Conservation (phyloP, 2,113 vertebrate genomes). For the Axis porcinus region DNA sequence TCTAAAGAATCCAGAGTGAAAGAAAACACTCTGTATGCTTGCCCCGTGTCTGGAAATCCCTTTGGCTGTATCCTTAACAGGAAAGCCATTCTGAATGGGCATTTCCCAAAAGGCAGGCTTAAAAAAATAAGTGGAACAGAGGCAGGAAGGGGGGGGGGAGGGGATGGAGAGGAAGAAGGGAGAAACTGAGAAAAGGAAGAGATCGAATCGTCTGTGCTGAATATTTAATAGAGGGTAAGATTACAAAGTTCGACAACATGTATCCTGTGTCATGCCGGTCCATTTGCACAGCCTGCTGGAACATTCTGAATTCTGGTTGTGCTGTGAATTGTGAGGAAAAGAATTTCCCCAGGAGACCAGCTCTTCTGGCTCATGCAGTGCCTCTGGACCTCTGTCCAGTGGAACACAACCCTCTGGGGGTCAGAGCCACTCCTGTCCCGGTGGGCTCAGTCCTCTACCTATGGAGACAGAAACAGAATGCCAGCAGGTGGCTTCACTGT, state of each 20-base stretch:
- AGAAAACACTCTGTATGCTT: neutral
- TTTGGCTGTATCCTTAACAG: neutral
- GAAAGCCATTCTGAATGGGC: constrained; percentile 24
- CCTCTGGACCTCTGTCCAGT: neutral
- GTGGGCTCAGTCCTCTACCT: neutral
- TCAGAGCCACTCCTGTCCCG: neutral
- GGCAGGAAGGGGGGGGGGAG: neutral
- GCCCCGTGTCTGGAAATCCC: neutral
- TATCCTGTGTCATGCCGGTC: constrained; percentile 58
- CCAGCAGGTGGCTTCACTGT: fast-evolving
- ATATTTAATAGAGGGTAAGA: constrained; percentile 81
- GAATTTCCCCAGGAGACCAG: neutral
- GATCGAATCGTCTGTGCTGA: constrained; percentile 74
- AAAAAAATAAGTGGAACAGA: neutral
- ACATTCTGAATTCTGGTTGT: neutral
- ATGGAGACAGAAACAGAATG: neutral
- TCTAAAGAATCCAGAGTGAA: neutral
- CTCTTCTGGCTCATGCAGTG: neutral
- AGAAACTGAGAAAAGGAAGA: constrained; percentile 66
- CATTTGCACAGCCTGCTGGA: constrained; percentile 10
- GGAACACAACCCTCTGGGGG: neutral
- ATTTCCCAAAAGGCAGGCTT: constrained; percentile 24
- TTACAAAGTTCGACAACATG: constrained; percentile 74
- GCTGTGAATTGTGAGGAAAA: constrained; percentile 14
- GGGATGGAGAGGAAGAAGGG: neutral